Base-by-base conservation (phyloP, 2,797 vertebrate genomes). In the Sebastes itinus region DNA sequence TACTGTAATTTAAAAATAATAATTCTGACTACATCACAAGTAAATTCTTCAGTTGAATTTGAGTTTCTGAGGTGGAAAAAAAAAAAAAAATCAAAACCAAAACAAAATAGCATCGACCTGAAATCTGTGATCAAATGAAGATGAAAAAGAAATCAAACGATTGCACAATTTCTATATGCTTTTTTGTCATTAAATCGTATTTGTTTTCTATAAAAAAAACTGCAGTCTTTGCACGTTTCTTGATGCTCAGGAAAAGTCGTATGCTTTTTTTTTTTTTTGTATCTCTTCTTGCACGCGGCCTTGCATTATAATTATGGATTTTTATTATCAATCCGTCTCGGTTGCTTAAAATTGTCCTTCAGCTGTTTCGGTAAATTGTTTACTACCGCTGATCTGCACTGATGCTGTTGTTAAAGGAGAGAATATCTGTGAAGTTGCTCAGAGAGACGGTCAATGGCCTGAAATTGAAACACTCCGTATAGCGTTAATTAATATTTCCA, bases 151-250 rank as follows among this genome's bases (percentile, higher is more conserved):
- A 94, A 93, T 87, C 83, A 92, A 92, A 92, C 87, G 86, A 92
- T 95, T 96, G 96, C 96, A 96, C 95, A 96, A 95, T 96, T 95
- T 95, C 92, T 95, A 94, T 89, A 90, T 92, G 93, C 93, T 94
- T 94, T 92, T 95, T 95, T 95, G 93, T 96, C 95, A 96, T 96
- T 96, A 96, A 96, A 95, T 94, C 86, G 89, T 94, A 93, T 91
- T 94, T 93, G 92, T 95, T 95, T 95, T 95, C 82, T 94, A 95
- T 68, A 83, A 88, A 42, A 38, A 42, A 42, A 59, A 68, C 56
- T 82, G 85, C 74, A 85, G 91, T 93, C 85, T 87, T 72, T 89
- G 85, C 84, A 89, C 82, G 70, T 87, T 91, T 85, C 72, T 91
- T 94, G 56, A 85, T 78, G 63, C 65, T 60, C 30, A 63, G 35